Evolutionary conservation across 2,888 invertebrate species (phyloP), one percentile per base, ranked within the genome.

Genomic region (Cheilosia variabilis): DNA sequence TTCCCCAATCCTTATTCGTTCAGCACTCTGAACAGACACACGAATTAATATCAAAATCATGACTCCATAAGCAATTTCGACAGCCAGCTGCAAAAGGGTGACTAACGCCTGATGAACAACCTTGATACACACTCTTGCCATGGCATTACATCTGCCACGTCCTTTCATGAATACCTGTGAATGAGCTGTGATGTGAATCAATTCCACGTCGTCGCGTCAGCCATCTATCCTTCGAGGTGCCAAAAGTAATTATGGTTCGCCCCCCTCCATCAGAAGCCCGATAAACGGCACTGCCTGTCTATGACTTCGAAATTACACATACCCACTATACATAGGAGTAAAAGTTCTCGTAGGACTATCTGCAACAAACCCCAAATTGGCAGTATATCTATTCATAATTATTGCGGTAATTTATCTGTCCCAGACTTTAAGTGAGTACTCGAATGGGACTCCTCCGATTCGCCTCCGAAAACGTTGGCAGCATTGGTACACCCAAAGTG

Each of bases 181-280:
- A 47, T 45, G 55, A 57, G n/a, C 37, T 65, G 47, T 45, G 55
- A 47, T 55, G 55, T 31, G 55, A 73, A 73, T 73, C 73, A 57
- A 73, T 65, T 65, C 43, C 31, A 65, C 22, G 19, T 47, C 53
- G 47, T 34, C 47, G 47, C 68, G 55, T 43, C 43, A 31, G 45
- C 41, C 55, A 34, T 37, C 55, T 34, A 34, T 34, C 63, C 22
- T 34, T 53, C 19, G 31, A 31, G 13, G 43, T 72, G 72, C 31
- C 53, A 63, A 43, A 63, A 73, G 63, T 73, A 45, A 73, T 73
- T 73, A 73, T 17, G 53, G 17, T 15, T 73, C 19, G 19, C 34
- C 9, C 41, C 4, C 5, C 5, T 5, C 52, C 10, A 34, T 34
- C 43, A 31, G 34, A 43, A 45, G 55, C 45, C 27, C 47, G 19